Evolutionary conservation across 2,888 invertebrate species (phyloP).

Genomic region (Hofmannophila pseudospretella): DNA sequence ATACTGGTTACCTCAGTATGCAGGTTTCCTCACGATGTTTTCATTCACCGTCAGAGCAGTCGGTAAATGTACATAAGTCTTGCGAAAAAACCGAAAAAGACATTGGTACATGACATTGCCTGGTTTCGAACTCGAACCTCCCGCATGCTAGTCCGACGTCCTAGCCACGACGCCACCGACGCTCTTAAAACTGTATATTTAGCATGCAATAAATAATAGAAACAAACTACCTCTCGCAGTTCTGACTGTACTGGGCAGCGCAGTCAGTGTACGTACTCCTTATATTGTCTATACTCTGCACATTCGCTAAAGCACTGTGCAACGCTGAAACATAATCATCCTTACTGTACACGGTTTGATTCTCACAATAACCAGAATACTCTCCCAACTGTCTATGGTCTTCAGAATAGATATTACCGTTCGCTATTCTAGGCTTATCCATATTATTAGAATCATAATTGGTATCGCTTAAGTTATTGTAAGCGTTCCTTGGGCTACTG

Average conservation of each 20-base stretch:
- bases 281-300: slow-evolving; percentile 51
- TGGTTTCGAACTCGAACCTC: too few species aligned
- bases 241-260: slow-evolving; percentile 48
- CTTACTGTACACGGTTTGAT: slow-evolving; percentile 41
- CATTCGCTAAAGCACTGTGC: slow-evolving; percentile 44
- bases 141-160: too few species aligned
- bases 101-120: too few species aligned
- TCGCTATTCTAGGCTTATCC: slow-evolving; percentile 36
- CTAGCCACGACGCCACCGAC: too few species aligned
- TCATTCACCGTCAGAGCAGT: too few species aligned
- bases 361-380: slow-evolving; percentile 50
- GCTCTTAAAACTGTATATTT: too few species aligned
- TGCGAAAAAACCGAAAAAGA: too few species aligned
- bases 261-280: slow-evolving; percentile 42
- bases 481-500: slow-evolving; percentile 49
- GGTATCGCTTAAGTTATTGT: slow-evolving; percentile 35
- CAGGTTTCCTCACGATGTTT: too few species aligned
- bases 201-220: too few species aligned
- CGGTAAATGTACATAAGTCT: too few species aligned
- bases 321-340: slow-evolving; percentile 50
- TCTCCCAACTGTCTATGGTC: slow-evolving; percentile 44
- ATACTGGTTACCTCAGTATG: too few species aligned
- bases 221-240: slow-evolving; percentile 41
- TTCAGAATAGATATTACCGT: slow-evolving; percentile 47
- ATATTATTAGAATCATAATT: slow-evolving; percentile 43